Evolutionary conservation across 1,140 invertebrate species (phyloP), one percentile per base, ranked within the genome.

Genomic region (Heliconius melpomene): DNA sequence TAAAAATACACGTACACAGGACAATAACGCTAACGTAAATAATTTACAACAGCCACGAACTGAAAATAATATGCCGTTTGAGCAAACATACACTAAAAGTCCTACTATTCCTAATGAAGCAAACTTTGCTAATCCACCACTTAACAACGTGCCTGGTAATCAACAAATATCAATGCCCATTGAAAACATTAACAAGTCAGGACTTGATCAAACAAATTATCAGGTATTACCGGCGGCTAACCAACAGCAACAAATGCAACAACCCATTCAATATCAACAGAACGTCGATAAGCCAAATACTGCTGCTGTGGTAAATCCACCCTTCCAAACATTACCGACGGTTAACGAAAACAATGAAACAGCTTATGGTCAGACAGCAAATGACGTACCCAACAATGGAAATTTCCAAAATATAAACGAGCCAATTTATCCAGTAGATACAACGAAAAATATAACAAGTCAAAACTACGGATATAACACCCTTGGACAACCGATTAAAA

Each of bases 401-500:
- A 57, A 57, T 23, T n/a, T 23, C 54, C 76, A 78, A 80, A 84
- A 80, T 71, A 84, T 82, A 29, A 91, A 86, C 79, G 92, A 92
- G 38, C 88, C 89, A 13, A 89, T 93, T 82, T 86, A 87, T 20
- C 90, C 91, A 60, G 90, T 74, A 8, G 87, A 93, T 74, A 85
- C 79, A 54, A 87, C 90, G 54, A 85, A 79, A 74, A 86, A 83
- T 75, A 29, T 72, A 16, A 29, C 75, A 71, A 50, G 60, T 57
- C 75, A 81, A 75, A 74, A 79, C 78, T 86, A 86, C 40, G 74
- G 85, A 32, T 93, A 89, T 60, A 94, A 94, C 50, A 93, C 90
- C 23, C 80, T 94, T 16, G 93, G 92, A 7, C 92, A 94, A 78
- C 90, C 90, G 11, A 74, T 93, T 38, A 78, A 91, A 77, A 88